Evolutionary conservation across 2,888 invertebrate species (phyloP).

Genomic region (Noctua janthina): DNA sequence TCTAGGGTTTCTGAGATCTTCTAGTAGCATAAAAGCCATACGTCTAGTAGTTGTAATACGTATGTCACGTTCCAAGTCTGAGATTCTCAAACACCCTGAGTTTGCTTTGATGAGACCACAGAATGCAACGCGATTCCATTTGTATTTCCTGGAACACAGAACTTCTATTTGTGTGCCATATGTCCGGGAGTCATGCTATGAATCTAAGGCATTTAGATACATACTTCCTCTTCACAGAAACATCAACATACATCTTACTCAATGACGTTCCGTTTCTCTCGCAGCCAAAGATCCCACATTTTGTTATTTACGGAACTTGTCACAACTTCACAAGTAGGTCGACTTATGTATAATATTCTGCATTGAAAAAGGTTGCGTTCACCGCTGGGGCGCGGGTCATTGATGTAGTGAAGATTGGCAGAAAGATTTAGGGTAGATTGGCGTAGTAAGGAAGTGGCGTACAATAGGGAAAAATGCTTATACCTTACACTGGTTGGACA

Average conservation of each 20-base stretch:
- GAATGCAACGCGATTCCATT: background rate
- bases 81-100: background rate
- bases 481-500: constrained; percentile 46
- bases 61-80: background rate
- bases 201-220: constrained; percentile 3
- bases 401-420: constrained; percentile 63
- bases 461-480: constrained; percentile 55
- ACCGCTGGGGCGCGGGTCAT: constrained; percentile 26
- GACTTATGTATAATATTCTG: constrained; percentile 35
- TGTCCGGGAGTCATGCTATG: background rate
- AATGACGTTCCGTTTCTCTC: constrained; percentile 5
- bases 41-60: background rate
- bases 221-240: constrained; percentile 5
- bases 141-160: background rate
- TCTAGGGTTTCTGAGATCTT: background rate
- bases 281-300: constrained; percentile 7
- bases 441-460: constrained; percentile 36
- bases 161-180: background rate
- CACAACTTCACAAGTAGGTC: constrained; percentile 38
- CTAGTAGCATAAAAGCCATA: too few species aligned
- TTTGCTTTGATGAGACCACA: constrained; percentile 2
- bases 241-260: constrained; percentile 10
- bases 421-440: constrained; percentile 64
- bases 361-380: constrained; percentile 55
- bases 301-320: constrained; percentile 39